Percentiles rank a stretch among this genome's conserved stretches.
These are phyloP conservation scores for Cyclina sinensis DNA, from an alignment of 1,140 invertebrate species.

Conservation along the genomic window DNA sequence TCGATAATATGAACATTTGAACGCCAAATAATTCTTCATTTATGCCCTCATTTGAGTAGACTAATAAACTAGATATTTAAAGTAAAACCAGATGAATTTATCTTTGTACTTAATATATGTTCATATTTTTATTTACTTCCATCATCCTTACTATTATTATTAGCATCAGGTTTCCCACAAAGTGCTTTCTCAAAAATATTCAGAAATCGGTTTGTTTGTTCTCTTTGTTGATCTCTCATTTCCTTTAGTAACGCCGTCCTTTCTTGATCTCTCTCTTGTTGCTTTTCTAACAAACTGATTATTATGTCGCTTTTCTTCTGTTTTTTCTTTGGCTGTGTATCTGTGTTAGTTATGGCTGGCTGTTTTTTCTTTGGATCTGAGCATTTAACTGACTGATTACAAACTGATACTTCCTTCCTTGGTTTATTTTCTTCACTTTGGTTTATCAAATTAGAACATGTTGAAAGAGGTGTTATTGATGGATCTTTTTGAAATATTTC, in stretches of 20 bases:
- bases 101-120: no score
- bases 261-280: slow-evolving; percentile 30
- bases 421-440: background rate
- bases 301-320: slow-evolving; percentile 29
- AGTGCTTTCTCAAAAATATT: no score
- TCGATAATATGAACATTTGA: no score
- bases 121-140: no score
- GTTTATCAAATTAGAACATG: no score
- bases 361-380: slow-evolving; percentile 11
- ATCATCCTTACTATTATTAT: no score
- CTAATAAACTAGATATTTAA: no score
- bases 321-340: slow-evolving; percentile 24
- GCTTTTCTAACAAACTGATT: slow-evolving; percentile 25
- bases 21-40: no score
- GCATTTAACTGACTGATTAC: slow-evolving; percentile 14
- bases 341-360: slow-evolving; percentile 11
- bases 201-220: no score
- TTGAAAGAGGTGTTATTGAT: slow-evolving; percentile 29
- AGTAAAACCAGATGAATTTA: no score
- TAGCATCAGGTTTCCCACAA: no score
- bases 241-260: slow-evolving; percentile 8
- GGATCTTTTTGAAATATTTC: slow-evolving; percentile 35
- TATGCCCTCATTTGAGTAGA: no score
- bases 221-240: slow-evolving; percentile 34
- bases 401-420: slow-evolving; percentile 28